Base-by-base conservation (phyloP, 2,888 invertebrate species). In the Dynastes maya region DNA sequence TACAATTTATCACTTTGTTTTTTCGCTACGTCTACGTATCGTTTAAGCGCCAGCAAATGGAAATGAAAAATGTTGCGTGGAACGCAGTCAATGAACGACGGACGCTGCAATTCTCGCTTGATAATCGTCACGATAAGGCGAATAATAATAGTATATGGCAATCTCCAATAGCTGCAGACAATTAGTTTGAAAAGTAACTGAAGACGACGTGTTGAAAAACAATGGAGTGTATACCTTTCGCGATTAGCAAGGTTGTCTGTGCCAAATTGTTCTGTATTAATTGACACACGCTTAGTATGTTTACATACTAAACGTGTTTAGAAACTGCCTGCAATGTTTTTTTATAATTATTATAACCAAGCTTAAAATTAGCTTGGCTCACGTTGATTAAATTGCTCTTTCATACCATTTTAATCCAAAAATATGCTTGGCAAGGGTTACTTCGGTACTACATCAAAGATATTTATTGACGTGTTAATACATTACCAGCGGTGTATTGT, bases 91-190 rank as follows among this genome's bases (percentile, higher is more conserved):
- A 74, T 74, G 49, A 40, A 32, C 55, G 32, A 37, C 16, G 55
- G 51, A 37, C 16, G 55, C 29, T 71, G 13, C 11, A 16, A 61
- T 64, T 65, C 63, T 71, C 76, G 76, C 67, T 27, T 76, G 65
- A 76, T 76, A 63, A 65, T 68, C 64, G 58, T 61, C 63, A 22
- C 29, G 40, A 58, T 64, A 78, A 55, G 64, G 51, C 61, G 27
- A 64, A 51, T 70, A 68, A 78, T 76, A 70, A 70, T 70, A 76
- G 76, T 40, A 5, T 32, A 55, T 76, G 76, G 76, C 45, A 76
- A 68, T 45, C 13, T n/a, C n/a, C 51, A 27, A 51, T 40, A 53
- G 55, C 9, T 16, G 40, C 51, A 58, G n/a, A 27, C 13, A 58
- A 40, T 40, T 37, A 16, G 29, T 37, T 16, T 22, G 51, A 32